A percentile compares a stretch with the other conserved stretches of the same genome.
Evolutionary conservation across 2,888 invertebrate genomes (phyloP).

Genomic region (Mesoligia furuncula): DNA sequence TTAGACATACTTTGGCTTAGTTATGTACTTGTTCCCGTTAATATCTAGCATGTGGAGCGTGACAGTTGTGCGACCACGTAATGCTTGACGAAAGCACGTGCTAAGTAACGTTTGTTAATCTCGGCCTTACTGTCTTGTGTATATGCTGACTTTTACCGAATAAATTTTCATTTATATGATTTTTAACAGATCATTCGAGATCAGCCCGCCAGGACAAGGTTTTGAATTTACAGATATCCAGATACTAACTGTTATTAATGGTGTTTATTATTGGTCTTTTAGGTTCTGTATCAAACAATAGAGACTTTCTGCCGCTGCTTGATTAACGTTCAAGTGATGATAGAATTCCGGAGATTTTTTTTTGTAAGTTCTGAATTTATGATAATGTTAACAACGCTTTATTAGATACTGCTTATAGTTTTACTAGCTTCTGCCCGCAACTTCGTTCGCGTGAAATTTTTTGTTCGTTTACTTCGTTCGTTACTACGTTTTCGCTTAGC

Average conservation of each 20-base stretch:
- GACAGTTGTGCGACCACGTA: no score
- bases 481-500: no score
- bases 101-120: not conserved
- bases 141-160: not conserved
- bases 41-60: not conserved
- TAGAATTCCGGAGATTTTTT: constrained; percentile 3
- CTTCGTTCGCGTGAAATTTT: no score
- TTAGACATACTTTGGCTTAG: no score
- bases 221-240: no score
- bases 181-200: not conserved
- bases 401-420: no score
- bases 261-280: not conserved
- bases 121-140: not conserved
- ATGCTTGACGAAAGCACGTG: no score
- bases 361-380: constrained; percentile 23
- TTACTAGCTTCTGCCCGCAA: no score
- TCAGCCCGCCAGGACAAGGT: no score
- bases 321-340: constrained; percentile 43
- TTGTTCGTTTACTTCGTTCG: no score
- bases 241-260: not conserved
- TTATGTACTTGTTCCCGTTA: not conserved
- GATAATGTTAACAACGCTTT: no score
- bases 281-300: constrained; percentile 45
- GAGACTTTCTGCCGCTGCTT: constrained; percentile 44
- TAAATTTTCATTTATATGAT: not conserved